Conservation (phyloP, 2,888 invertebrate genomes). For the Harpalus rubripes region DNA sequence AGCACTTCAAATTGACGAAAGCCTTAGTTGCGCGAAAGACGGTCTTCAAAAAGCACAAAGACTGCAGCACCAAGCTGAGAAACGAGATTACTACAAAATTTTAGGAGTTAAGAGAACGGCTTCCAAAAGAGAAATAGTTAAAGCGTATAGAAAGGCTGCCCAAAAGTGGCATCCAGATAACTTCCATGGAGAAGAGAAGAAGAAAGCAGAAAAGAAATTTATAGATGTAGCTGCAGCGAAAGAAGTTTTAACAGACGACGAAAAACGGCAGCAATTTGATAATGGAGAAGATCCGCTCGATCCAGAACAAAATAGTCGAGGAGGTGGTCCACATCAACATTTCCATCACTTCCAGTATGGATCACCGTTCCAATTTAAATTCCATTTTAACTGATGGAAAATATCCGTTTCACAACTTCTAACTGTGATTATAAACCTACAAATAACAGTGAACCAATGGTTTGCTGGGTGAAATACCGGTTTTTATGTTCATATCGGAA, state of each 20-base stretch:
- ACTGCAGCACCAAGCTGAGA: constrained; percentile 94
- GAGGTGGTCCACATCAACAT: constrained; percentile 88
- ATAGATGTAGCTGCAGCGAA: constrained; percentile 99
- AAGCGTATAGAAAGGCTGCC: constrained; percentile 97
- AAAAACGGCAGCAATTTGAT: constrained; percentile 96
- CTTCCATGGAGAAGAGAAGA: constrained; percentile 89
- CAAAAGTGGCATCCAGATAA: constrained; percentile 99
- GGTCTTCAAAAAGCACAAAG: constrained; percentile 93
- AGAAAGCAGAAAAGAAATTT: constrained; percentile 97
- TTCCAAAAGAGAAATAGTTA: constrained; percentile 94
- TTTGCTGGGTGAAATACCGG: constrained; percentile 54
- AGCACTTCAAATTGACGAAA: constrained; percentile 90
- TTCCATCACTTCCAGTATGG: constrained; percentile 90
- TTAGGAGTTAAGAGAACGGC: constrained; percentile 94
- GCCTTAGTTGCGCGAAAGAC: constrained; percentile 90
- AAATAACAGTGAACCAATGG: constrained; percentile 41
- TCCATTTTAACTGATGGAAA: constrained; percentile 91
- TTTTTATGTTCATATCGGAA: constrained; percentile 62
- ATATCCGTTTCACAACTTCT: constrained; percentile 28
- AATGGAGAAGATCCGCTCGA: constrained; percentile 97
- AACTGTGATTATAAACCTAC: constrained; percentile 61
- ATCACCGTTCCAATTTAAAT: constrained; percentile 97
- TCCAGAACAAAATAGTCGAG: constrained; percentile 88
- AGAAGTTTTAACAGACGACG: constrained; percentile 93
- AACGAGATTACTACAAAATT: constrained; percentile 98